Evolutionary conservation across 1,140 invertebrate genomes (phyloP), one percentile per base, ranked within the genome.

Genomic region (Dendrolimus punctatus): DNA sequence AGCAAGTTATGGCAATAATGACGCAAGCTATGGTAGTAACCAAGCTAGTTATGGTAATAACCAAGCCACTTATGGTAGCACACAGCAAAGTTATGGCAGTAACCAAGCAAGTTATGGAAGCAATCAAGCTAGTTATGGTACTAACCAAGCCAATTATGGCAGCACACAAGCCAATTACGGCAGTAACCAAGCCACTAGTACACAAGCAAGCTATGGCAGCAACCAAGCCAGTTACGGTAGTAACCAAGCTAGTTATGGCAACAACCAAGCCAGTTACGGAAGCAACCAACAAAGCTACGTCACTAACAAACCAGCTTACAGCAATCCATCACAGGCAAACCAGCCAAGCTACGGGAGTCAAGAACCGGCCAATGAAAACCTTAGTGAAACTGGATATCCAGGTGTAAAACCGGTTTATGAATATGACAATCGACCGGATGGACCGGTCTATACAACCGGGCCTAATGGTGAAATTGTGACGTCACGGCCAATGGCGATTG

Each of bases 391-490:
- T 8, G 9, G 7, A 4, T 50, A 50, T 38, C 66, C 68, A 7
- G 57, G 64, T 49, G 55, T 77, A 5, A 80, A 71, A 52, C 79
- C 81, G 39, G 80, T 83, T 23, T 83, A 83, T 49, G 82, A 83
- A 43, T 64, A 64, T 44, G 80, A 76, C 3, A 23, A 23, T 23
- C 23, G 23, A 8, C 9, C 60, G 7, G 71, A 77, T 0, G 78
- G 68, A 49, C 73, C 79, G 1, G 51, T n/a, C 60, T 82, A 82
- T 40, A 64, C 71, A 9, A 61, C 68, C 0, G 54, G 66, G 42
- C 74, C 74, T 7, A 69, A 65, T 50, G 77, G 77, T 0, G 62
- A 82, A 44, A 53, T 79, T 5, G 60, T 85, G 1, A 80, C 82
- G 6, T 80, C 82, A 0, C 70, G 62, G 54, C 82, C 82, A 7